These are phyloP conservation scores for Clusia tigrina DNA, from an alignment of 2,888 invertebrate species.

Conservation along the genomic window DNA sequence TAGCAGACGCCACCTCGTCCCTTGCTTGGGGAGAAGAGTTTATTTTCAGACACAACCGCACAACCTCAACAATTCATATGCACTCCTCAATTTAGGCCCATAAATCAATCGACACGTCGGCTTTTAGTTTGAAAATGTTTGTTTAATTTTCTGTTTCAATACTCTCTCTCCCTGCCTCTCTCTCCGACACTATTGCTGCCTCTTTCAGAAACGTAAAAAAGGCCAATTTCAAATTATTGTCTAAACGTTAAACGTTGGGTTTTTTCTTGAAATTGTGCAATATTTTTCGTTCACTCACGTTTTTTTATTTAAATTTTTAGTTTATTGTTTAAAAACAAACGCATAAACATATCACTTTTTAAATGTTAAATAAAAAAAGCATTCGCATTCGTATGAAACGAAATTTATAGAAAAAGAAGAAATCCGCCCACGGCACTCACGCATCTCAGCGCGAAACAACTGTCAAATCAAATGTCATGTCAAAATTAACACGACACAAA, in stretches of 20 bases:
- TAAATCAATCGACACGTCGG: slow-evolving; percentile 59
- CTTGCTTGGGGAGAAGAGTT: neutral
- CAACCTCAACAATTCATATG: slow-evolving; percentile 18
- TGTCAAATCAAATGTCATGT: slow-evolving; percentile 52
- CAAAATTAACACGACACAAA: too few species aligned
- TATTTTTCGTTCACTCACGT: slow-evolving; percentile 7
- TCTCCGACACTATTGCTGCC: too few species aligned
- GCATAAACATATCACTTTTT: slow-evolving; percentile 21
- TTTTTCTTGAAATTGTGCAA: neutral
- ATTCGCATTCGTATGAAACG: too few species aligned
- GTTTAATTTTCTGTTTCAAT: slow-evolving; percentile 21
- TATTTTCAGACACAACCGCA: slow-evolving; percentile 13
- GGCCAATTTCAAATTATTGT: too few species aligned
- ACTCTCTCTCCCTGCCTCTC: neutral
- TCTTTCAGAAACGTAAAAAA: too few species aligned
- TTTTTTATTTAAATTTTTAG: slow-evolving; percentile 1
- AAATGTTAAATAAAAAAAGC: too few species aligned
- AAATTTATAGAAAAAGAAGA: slow-evolving; percentile 3
- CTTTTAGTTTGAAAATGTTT: slow-evolving; percentile 32
- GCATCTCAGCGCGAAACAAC: slow-evolving; percentile 35
- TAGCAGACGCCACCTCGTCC: slow-evolving; percentile 28
- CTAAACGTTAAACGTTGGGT: too few species aligned
- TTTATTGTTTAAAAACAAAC: slow-evolving; percentile 22
- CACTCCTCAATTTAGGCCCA: slow-evolving; percentile 52
- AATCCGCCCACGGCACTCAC: slow-evolving; percentile 16